Conservation (phyloP, 2,113 vertebrate genomes). For the Albula glossodonta region DNA sequence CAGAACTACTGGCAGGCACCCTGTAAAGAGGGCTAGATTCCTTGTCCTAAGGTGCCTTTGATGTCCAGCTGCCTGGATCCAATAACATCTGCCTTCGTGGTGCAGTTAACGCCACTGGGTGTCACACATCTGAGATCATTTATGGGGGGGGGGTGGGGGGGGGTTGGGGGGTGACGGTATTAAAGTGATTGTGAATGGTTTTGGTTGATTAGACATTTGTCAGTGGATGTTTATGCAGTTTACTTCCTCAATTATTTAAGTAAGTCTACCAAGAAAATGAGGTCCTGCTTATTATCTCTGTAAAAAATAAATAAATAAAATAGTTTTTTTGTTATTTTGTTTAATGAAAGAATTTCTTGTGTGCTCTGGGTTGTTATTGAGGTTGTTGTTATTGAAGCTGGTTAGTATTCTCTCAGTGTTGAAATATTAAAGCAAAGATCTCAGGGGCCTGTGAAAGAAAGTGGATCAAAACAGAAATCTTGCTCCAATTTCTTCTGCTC, state of each 20-base stretch:
- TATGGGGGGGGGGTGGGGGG: constrained; percentile 49
- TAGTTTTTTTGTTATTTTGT: background rate
- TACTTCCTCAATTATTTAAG: constrained; percentile 9
- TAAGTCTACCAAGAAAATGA: background rate
- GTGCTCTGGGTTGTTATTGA: constrained; percentile 3
- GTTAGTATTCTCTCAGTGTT: background rate
- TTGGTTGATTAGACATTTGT: constrained; percentile 14
- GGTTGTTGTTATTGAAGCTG: background rate
- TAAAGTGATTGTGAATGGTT: constrained; percentile 37
- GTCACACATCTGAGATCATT: constrained; percentile 59
- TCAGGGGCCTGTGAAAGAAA: background rate
- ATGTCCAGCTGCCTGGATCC: constrained; percentile 42
- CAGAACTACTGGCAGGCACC: constrained; percentile 32
- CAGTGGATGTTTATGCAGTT: constrained; percentile 24
- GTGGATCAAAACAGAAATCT: constrained; percentile 9
- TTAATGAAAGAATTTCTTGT: background rate
- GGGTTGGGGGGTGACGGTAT: constrained; percentile 40
- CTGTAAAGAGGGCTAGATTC: constrained; percentile 16
- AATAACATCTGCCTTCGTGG: constrained; percentile 43
- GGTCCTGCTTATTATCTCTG: constrained; percentile 4
- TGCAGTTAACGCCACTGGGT: constrained; percentile 53
- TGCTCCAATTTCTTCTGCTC: background rate
- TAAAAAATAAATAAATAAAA: background rate
- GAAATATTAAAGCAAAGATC: constrained; percentile 7
- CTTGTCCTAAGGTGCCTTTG: constrained; percentile 41